Conservation (phyloP, 2,113 vertebrate species). For the rat (Rattus norvegicus) region DNA sequence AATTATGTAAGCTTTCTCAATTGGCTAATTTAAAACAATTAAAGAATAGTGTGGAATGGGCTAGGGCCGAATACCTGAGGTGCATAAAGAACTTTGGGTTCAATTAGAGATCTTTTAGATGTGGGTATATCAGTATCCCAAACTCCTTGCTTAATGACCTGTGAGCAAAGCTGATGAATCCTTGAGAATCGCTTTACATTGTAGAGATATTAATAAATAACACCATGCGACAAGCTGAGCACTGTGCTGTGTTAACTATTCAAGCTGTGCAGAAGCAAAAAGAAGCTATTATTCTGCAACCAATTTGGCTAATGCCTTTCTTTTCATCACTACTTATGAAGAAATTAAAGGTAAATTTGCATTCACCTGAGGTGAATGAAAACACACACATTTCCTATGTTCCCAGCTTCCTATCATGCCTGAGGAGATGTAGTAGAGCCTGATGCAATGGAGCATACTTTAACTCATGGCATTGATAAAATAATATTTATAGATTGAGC, state of each 20-base stretch:
- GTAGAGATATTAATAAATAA: slow-evolving; percentile 52
- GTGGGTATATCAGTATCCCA: neutral
- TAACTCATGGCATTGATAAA: neutral
- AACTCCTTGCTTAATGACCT: slow-evolving; percentile 45
- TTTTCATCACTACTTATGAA: neutral
- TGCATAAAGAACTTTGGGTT: slow-evolving; percentile 38
- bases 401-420: neutral
- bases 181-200: neutral
- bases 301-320: neutral
- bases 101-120: slow-evolving; percentile 60
- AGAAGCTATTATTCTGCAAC: neutral
- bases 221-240: neutral
- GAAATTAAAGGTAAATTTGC: slow-evolving; percentile 26
- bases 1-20: slow-evolving; percentile 44
- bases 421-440: neutral
- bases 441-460: neutral
- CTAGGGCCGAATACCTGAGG: neutral
- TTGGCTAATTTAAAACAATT: slow-evolving; percentile 68
- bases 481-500: neutral
- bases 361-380: neutral
- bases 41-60: neutral
- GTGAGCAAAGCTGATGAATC: slow-evolving; percentile 32
- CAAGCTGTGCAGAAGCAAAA: neutral
- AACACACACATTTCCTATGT: neutral
- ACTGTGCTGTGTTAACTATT: neutral